Evolutionary conservation across 2,113 vertebrate genomes (phyloP).

Genomic region (Pelvicachromis taeniatus): DNA sequence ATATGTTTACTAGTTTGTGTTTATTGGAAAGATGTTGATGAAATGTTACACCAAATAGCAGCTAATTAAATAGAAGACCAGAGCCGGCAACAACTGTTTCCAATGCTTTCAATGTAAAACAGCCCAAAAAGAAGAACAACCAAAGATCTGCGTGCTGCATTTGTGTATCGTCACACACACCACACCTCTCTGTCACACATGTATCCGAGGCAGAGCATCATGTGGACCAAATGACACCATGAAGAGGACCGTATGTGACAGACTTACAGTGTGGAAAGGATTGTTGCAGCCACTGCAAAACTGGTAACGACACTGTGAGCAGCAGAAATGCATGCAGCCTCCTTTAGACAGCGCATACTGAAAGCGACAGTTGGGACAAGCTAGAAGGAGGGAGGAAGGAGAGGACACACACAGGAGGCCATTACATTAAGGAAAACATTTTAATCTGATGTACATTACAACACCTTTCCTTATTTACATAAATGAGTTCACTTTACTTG

Average conservation of each 20-base stretch:
- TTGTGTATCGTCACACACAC: no score
- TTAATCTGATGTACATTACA: neutral
- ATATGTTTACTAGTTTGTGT: neutral
- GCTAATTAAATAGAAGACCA: neutral
- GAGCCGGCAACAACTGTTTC: neutral
- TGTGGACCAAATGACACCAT: neutral
- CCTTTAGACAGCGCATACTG: constrained; percentile 86
- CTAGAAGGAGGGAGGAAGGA: constrained; percentile 47
- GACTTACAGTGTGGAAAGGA: constrained; percentile 79
- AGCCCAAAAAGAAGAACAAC: neutral
- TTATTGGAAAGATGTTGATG: neutral
- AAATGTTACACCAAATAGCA: neutral
- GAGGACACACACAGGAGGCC: neutral
- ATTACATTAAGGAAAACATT: neutral
- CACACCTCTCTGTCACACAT: neutral
- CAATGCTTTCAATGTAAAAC: neutral
- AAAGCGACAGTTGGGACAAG: constrained; percentile 87
- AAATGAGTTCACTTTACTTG: neutral
- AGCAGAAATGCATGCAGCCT: constrained; percentile 90
- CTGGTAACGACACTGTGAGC: constrained; percentile 87
- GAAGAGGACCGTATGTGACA: neutral
- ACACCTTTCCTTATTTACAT: neutral
- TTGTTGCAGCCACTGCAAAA: constrained; percentile 92
- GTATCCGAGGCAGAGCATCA: neutral
- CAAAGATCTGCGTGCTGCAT: neutral